Evolutionary conservation across 2,113 vertebrate genomes (phyloP).

Genomic region (Eublepharis macularius): DNA sequence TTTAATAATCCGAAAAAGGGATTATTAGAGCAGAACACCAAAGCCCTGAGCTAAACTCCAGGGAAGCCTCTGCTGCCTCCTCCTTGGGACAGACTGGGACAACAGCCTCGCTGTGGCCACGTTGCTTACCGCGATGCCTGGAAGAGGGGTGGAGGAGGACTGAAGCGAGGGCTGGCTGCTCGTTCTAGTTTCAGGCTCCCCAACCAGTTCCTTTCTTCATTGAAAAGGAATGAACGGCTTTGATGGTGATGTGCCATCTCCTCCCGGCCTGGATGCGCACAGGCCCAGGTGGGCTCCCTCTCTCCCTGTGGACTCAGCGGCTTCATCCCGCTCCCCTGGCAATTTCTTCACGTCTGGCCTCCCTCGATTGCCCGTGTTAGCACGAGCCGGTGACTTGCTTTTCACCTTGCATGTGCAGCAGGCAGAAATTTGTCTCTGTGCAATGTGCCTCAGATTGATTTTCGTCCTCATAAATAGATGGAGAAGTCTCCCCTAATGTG

Average conservation of each 20-base stretch:
- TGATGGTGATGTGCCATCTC: not conserved
- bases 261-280: accelerated
- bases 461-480: not conserved
- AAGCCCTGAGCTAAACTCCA: too few relatives aligned
- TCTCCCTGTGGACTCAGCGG: accelerated
- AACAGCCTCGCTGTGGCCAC: too few relatives aligned
- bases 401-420: accelerated
- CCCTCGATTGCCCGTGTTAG: not conserved
- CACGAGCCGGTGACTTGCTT: accelerated
- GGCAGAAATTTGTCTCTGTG: not conserved
- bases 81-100: too few relatives aligned
- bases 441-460: not conserved
- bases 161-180: not conserved
- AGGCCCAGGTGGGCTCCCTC: not conserved
- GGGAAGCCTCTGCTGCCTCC: too few relatives aligned
- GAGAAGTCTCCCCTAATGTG: constrained; percentile 2
- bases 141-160: not conserved
- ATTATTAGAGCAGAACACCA: too few relatives aligned
- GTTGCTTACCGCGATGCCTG: not conserved
- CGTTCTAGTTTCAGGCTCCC: constrained; percentile 10
- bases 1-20: not conserved
- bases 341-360: not conserved
- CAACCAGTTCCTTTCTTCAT: not conserved
- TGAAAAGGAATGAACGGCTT: constrained; percentile 21
- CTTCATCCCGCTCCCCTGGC: not conserved